These are phyloP conservation scores for Tor tambroides DNA, from an alignment of 2,113 vertebrate genomes.

Conservation along the genomic window DNA sequence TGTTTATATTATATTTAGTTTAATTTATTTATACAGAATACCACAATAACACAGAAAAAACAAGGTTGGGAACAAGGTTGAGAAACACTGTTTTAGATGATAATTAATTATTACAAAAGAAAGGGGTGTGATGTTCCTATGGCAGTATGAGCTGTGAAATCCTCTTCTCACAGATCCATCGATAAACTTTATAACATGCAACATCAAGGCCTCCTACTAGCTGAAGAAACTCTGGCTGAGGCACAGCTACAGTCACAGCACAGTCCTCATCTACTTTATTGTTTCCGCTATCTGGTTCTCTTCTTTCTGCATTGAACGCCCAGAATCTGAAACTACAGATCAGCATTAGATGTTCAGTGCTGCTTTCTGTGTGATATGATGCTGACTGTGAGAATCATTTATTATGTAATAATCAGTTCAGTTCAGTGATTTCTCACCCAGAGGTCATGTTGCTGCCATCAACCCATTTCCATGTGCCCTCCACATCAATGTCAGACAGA, in stretches of 20 bases:
- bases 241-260: no score
- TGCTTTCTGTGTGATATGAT: no score
- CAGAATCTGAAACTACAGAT: no score
- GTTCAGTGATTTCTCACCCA: neutral
- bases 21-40: no score
- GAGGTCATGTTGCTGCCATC: neutral
- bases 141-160: neutral
- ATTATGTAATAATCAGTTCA: neutral
- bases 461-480: neutral
- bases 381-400: neutral
- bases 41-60: no score
- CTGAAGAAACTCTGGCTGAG: neutral
- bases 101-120: neutral
- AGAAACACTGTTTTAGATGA: neutral
- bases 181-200: fast-evolving
- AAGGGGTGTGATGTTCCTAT: neutral
- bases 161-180: neutral
- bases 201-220: neutral
- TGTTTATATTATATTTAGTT: no score
- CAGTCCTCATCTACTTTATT: no score
- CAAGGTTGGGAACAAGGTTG: neutral
- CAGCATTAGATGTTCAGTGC: neutral
- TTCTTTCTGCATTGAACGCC: no score
- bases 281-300: neutral
- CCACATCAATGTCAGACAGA: neutral